These are phyloP conservation scores for Psilanteris sp. DNA, from an alignment of 1,140 invertebrate genomes.

Conservation along the genomic window DNA sequence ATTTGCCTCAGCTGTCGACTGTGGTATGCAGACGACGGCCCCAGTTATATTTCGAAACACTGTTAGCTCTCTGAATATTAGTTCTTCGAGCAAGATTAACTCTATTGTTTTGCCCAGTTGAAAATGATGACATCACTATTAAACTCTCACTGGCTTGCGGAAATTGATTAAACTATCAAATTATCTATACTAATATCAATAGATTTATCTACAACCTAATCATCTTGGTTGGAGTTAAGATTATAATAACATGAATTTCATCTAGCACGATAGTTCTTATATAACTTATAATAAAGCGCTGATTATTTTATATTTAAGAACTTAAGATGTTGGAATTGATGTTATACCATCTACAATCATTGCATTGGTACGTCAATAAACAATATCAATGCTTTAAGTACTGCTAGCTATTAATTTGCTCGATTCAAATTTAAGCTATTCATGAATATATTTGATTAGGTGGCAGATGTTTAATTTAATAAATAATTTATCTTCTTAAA, in stretches of 20 bases:
- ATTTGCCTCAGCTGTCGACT: conserved; percentile 50
- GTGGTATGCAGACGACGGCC: conserved; percentile 67
- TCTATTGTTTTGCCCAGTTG: conserved; percentile 76
- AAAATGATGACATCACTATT: conserved; percentile 81
- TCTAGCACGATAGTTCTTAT: conserved; percentile 39
- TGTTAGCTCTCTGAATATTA: conserved; percentile 80
- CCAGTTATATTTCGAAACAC: conserved; percentile 78
- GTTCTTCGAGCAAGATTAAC: conserved; percentile 79
- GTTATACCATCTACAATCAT: no score
- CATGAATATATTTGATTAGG: no score
- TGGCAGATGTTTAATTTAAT: no score
- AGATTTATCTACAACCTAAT: conserved; percentile 69
- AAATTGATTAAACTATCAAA: conserved; percentile 81
- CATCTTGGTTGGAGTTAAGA: conserved; percentile 44
- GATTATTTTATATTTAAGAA: no score
- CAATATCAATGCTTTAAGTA: conserved; percentile 41
- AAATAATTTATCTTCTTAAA: no score
- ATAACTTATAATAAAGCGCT: conserved; percentile 14
- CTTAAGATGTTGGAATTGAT: conserved; percentile 60
- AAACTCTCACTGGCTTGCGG: conserved; percentile 78
- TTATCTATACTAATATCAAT: conserved; percentile 80
- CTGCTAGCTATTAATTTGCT: no score
- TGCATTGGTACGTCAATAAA: conserved; percentile 56
- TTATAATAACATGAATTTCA: conserved; percentile 65
- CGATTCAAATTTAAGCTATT: no score